phyloP scores from a whole-genome alignment of 2,888 invertebrate species.

The Epinotia ramella region DNA sequence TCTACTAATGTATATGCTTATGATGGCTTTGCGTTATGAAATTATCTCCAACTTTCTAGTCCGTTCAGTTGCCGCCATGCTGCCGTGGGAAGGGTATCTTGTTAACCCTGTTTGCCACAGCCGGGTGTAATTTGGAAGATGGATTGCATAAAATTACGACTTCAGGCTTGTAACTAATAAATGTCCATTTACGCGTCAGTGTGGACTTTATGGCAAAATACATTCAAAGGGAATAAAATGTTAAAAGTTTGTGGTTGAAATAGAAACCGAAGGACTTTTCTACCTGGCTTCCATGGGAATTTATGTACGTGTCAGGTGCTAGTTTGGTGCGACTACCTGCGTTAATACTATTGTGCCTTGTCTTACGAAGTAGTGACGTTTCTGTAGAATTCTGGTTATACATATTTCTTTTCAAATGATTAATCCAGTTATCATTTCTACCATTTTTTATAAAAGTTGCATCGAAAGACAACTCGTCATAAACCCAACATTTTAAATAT shows the following conservation, averaged over 20 bases:
- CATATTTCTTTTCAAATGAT: conserved; percentile 18
- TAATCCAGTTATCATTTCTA: conserved; percentile 12
- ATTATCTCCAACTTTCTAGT: conserved; percentile 41
- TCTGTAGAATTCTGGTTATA: conserved; percentile 13
- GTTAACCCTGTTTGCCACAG: conserved; percentile 24
- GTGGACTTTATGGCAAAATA: conserved; percentile 5
- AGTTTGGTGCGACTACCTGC: conserved; percentile 69
- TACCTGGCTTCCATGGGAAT: conserved; percentile 56
- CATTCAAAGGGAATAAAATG: neutral
- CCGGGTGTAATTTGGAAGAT: conserved; percentile 16
- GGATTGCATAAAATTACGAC: conserved; percentile 12
- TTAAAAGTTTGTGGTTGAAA: neutral
- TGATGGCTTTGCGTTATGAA: conserved; percentile 39
- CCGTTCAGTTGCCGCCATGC: conserved; percentile 16
- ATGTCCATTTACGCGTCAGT: conserved; percentile 6
- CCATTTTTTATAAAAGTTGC: conserved; percentile 9
- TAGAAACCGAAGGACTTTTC: neutral
- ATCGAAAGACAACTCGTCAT: conserved; percentile 7
- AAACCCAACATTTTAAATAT: neutral
- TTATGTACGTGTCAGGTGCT: conserved; percentile 71
- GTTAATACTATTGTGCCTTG: conserved; percentile 59
- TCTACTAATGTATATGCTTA: conserved; percentile 22
- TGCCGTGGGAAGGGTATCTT: conserved; percentile 29
- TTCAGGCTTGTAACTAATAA: neutral
- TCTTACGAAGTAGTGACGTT: conserved; percentile 14